Conservation (phyloP, 2,888 invertebrate genomes). For the Aphodius granarius region DNA sequence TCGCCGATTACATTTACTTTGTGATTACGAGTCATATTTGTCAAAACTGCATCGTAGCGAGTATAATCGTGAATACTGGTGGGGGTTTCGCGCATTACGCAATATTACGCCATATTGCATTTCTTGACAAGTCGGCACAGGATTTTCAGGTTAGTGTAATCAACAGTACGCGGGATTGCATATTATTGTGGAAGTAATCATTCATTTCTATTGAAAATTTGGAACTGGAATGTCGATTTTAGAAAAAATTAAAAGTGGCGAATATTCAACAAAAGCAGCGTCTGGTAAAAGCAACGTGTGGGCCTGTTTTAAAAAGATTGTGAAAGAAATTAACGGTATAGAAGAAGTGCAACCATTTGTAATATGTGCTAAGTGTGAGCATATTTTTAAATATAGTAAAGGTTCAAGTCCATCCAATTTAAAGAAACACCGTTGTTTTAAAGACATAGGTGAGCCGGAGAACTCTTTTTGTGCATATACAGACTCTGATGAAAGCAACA, state of each 20-base stretch:
- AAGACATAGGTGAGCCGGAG: too few relatives aligned
- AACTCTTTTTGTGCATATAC: too few relatives aligned
- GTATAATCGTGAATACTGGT: neutral
- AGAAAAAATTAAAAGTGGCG: constrained; percentile 1
- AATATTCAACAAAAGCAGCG: constrained; percentile 3
- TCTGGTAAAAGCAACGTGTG: neutral
- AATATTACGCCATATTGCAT: neutral
- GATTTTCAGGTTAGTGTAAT: neutral
- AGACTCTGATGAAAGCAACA: too few relatives aligned
- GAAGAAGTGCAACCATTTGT: neutral
- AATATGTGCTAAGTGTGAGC: neutral
- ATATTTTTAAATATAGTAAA: too few relatives aligned
- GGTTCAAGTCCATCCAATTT: too few relatives aligned
- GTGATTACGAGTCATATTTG: constrained; percentile 3
- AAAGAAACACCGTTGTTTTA: too few relatives aligned
- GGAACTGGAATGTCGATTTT: neutral
- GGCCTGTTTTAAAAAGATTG: constrained; percentile 2
- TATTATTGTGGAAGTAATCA: neutral
- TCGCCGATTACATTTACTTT: neutral
- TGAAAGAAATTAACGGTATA: neutral
- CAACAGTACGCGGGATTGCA: neutral
- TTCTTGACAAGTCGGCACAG: neutral
- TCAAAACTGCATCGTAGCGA: constrained; percentile 6
- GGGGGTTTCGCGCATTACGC: neutral
- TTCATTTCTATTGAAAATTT: neutral